These are phyloP conservation scores for Atlantisia rogersi DNA, from an alignment of 2,113 vertebrate genomes.

Conservation along the genomic window DNA sequence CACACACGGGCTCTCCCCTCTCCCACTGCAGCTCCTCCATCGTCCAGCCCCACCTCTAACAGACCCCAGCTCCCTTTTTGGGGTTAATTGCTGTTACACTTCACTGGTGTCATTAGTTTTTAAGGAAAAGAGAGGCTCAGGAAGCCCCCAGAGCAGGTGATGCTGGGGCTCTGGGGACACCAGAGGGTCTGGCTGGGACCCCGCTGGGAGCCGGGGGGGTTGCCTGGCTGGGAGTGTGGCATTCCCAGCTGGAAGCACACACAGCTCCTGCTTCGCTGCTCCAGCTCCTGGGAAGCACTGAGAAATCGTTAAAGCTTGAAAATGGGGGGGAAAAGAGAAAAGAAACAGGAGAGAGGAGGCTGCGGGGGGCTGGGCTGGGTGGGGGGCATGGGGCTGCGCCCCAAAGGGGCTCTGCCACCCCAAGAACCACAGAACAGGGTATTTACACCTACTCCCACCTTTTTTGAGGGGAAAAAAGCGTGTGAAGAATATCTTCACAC, in stretches of 20 bases:
- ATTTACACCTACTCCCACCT: slow-evolving; percentile 46
- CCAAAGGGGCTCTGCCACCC: background rate
- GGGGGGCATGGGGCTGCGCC: background rate
- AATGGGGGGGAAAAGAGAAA: background rate
- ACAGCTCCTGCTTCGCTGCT: background rate
- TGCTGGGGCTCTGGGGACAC: background rate
- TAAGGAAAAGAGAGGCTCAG: background rate
- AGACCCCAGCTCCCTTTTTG: slow-evolving; percentile 24
- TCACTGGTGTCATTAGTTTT: background rate
- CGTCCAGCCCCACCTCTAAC: slow-evolving; percentile 39
- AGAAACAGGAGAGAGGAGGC: background rate
- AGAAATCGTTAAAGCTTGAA: background rate
- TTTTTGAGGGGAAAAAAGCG: no score
- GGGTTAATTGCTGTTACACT: background rate
- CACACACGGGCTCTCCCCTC: rapidly evolving
- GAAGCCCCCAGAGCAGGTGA: background rate
- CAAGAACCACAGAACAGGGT: no score
- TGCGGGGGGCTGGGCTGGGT: background rate
- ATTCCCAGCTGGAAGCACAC: background rate
- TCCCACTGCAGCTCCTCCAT: slow-evolving; percentile 3
- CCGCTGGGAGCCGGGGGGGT: background rate
- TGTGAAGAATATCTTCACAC: background rate
- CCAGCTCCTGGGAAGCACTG: background rate
- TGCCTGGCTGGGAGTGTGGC: background rate
- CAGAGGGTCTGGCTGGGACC: background rate